Base-by-base conservation (phyloP, 2,113 vertebrate genomes). In the Sylvilagus bachmani region DNA sequence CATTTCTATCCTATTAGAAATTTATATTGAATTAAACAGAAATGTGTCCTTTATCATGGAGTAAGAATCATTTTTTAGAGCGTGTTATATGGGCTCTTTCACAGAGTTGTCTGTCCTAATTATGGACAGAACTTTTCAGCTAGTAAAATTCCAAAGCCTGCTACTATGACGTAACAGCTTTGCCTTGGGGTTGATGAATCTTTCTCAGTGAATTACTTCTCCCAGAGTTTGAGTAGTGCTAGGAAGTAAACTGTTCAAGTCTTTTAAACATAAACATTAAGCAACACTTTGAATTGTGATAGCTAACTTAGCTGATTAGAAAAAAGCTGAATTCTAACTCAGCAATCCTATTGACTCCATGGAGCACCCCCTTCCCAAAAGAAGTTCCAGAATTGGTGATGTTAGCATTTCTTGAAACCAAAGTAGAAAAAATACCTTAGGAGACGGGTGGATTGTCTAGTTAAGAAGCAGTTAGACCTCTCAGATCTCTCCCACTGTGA, bases 1-100 rank as follows among this genome's bases (percentile, higher is more conserved):
- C 53, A 79, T 29, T 86, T 84, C 73, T 36, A 38, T 51, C 29
- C 16, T 84, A 1, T 79, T 70, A 53, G 64, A 69, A 69, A 80
- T 62, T 95, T 73, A 61, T 38, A 62, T 29, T 86, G 25, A 95
- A 33, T 64, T 61, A 89, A 86, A 75, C 64, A 78, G 24, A 90
- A 71, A 82, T 21, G 29, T 82, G 6, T 62, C 51, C 27, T 69
- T 95, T 44, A 44, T 86, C n/a, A 74, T 69, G 9, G 21, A 82
- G 27, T 49, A 86, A 66, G 36, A 81, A 61, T 84, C 3, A 29
- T 17, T 85, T 85, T 73, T 89, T 91, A 58, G 21, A 67, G 11
- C 74, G 13, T 82, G 1, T 66, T 91, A 85, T 17, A 7, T 80
- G 51, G 58, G 9, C 25, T 64, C 69, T 53, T 73, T 85, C 33